Percentiles rank a stretch among this genome's conserved stretches.
phyloP scores from a whole-genome alignment of 2,888 invertebrate genomes.

The Campoletis raptor region DNA sequence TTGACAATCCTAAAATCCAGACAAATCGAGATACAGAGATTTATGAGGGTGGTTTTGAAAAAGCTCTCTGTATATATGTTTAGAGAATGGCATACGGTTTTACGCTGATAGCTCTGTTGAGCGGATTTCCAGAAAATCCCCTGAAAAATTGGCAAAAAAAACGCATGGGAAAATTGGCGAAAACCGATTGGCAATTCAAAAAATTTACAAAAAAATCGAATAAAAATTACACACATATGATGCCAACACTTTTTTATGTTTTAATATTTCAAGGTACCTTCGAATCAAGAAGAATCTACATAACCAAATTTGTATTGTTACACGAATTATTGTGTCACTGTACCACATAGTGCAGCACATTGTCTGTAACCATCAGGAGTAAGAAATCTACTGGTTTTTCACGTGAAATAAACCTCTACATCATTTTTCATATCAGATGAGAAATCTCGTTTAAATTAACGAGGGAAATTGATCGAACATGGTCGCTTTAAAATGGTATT shows the following conservation, averaged over 20 bases:
- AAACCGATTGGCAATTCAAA: not conserved
- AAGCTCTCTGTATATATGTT: not conserved
- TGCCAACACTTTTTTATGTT: not conserved
- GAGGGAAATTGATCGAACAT: conserved; percentile 24
- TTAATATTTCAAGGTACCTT: not conserved
- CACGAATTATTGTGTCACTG: not conserved
- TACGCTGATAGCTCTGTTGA: not conserved
- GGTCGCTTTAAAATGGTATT: conserved; percentile 3
- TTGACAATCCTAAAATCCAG: not conserved
- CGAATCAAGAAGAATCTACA: not conserved
- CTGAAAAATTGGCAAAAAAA: not conserved
- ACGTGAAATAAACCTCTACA: not conserved
- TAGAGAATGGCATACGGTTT: not conserved
- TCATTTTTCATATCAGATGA: not conserved
- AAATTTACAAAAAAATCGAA: not conserved
- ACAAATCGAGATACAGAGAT: not conserved
- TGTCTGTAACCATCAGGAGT: not conserved
- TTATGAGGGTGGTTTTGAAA: not conserved
- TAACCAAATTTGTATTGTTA: not conserved
- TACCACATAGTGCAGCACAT: not conserved
- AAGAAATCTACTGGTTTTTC: not conserved
- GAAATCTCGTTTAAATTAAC: conserved; percentile 22
- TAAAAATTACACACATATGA: not conserved
- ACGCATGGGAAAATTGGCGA: not conserved
- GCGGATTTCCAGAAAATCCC: not conserved